Base-by-base conservation (phyloP, 2,888 invertebrate species). In the Copidosoma aretas region DNA sequence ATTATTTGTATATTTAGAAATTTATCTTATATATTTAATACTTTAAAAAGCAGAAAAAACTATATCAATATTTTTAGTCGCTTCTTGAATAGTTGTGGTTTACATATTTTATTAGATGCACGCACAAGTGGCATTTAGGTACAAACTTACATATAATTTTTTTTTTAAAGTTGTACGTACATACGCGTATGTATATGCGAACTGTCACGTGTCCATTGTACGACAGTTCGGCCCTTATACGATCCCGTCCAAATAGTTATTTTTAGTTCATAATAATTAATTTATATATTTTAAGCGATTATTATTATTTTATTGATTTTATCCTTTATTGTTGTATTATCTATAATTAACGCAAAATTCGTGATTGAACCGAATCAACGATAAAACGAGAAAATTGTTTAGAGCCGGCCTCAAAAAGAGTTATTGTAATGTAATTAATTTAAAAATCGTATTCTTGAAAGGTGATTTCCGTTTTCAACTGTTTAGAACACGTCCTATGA, bases 1-100 rank as follows among this genome's bases (percentile, higher is more conserved):
- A 61, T 41, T 53, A 53, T 66, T 65, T 60, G 59, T 64, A 46
- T 24, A 60, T 54, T 56, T 46, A 46, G 39, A 64, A 49, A 57
- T 46, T 49, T 54, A 25, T 21, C 21, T 52, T 32, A 39, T 51
- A 77, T 78, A 76, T 77, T 78, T 77, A 77, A 78, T 77, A 77
- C 75, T 46, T 14, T 46, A 46, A 14, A 15, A 17, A 15, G 17
- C 43, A 46, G 43, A 14, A 46, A 46, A 46, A 14, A 3, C 17
- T 32, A 24, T 60, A 60, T 39, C n/a, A 24, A 52, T 54, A 64
- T 56, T 63, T 60, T 62, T 39, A 59, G 54, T 60, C 54, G 60
- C 60, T 46, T 17, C 43, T 8, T 46, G 14, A 17, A 46, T 4
- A 46, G 43, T 15, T 46, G 43, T 2, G 14, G 25, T 63, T 41